A percentile compares a stretch with the other conserved stretches of the same genome.
Conservation (phyloP, 2,888 invertebrate genomes). For the Ochropleura plecta region DNA sequence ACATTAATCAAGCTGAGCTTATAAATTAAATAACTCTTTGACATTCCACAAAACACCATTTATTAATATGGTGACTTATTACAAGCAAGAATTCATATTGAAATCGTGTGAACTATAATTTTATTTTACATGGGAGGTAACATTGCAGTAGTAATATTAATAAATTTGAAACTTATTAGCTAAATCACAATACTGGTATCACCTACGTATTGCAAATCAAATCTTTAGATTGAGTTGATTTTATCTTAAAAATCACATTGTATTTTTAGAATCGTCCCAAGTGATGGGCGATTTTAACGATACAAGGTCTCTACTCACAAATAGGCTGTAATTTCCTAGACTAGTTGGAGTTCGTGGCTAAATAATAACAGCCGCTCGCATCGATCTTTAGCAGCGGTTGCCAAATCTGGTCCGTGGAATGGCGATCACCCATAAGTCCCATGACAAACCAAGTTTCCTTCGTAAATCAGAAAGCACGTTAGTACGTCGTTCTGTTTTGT, state of each 20-base stretch:
- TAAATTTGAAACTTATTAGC: constrained; percentile 82
- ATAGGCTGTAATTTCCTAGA: background rate
- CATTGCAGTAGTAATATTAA: constrained; percentile 70
- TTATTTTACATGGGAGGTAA: constrained; percentile 45
- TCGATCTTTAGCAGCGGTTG: too few species aligned
- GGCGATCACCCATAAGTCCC: too few species aligned
- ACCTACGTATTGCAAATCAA: constrained; percentile 84
- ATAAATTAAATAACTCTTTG: constrained; percentile 26
- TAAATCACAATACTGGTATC: constrained; percentile 69
- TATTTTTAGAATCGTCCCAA: constrained; percentile 75
- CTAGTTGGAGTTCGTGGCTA: too few species aligned
- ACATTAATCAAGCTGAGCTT: constrained; percentile 28
- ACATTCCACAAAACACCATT: constrained; percentile 32
- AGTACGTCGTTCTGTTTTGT: too few species aligned
- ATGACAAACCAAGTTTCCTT: too few species aligned
- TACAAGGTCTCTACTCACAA: background rate
- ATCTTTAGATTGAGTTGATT: constrained; percentile 85
- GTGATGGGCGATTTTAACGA: constrained; percentile 44
- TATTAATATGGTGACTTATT: constrained; percentile 35
- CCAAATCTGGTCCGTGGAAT: too few species aligned
- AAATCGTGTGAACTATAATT: constrained; percentile 53
- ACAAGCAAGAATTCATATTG: constrained; percentile 27
- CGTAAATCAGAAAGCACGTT: too few species aligned
- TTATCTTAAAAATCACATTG: constrained; percentile 85
- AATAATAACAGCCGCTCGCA: too few species aligned